Evolutionary conservation across 1,140 invertebrate species (phyloP).

Genomic region (Agraylea sexmaculata): DNA sequence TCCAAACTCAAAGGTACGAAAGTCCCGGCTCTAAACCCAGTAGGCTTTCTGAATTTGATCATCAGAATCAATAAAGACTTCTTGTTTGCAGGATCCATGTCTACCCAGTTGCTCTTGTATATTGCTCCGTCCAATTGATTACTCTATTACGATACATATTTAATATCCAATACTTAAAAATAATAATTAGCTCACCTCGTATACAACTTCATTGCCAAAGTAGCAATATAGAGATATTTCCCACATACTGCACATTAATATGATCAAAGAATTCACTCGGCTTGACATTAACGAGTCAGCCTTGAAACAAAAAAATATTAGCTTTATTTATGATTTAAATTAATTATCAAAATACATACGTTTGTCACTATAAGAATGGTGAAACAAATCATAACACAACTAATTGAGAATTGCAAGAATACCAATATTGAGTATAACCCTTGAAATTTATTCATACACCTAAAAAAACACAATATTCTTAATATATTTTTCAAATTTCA

Average conservation of each 20-base stretch:
- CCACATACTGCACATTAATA: constrained; percentile 19
- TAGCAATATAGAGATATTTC: constrained; percentile 19
- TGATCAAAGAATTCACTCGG: constrained; percentile 16
- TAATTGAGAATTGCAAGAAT: constrained; percentile 17
- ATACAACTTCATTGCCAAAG: constrained; percentile 20
- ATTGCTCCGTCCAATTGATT: constrained; percentile 17
- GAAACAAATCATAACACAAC: constrained; percentile 19
- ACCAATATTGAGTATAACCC: constrained; percentile 14
- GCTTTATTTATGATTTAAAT: background rate
- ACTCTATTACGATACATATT: constrained; percentile 19
- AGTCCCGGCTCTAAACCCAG: constrained; percentile 27
- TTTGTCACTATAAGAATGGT: constrained; percentile 18
- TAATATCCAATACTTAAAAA: background rate
- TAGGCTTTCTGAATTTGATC: constrained; percentile 24
- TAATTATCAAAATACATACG: constrained; percentile 9
- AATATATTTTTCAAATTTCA: background rate
- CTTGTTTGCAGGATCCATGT: constrained; percentile 22
- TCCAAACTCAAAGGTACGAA: constrained; percentile 27
- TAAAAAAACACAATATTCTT: constrained; percentile 7
- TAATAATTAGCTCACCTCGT: constrained; percentile 10
- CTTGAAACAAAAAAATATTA: constrained; percentile 9
- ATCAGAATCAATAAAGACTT: constrained; percentile 27
- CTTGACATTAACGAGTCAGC: constrained; percentile 15
- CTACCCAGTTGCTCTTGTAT: constrained; percentile 21
- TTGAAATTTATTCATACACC: constrained; percentile 10